phyloP scores from a whole-genome alignment of 2,797 vertebrate genomes.

The Dendrocincla fuliginosa region DNA sequence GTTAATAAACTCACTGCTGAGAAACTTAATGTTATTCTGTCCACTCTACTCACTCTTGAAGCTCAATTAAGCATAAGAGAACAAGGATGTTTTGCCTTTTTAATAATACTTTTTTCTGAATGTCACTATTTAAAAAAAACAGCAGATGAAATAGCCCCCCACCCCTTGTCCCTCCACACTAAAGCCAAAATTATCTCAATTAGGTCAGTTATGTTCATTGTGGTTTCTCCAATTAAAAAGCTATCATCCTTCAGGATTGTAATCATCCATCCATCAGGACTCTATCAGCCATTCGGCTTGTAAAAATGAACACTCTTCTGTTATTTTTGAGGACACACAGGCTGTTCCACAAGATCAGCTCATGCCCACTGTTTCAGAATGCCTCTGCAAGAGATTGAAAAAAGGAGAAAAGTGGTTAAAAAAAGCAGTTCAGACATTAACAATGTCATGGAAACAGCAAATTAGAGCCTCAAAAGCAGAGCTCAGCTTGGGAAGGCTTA shows the following conservation, averaged over 20 bases:
- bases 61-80: neutral
- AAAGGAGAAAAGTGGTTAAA: conserved; percentile 22
- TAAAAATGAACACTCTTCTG: neutral
- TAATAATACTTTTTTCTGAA: neutral
- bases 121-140: neutral
- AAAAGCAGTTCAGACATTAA: conserved; percentile 60
- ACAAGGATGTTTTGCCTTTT: neutral
- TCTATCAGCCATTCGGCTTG: neutral
- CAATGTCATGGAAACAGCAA: conserved; percentile 66
- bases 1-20: neutral
- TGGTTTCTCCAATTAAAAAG: neutral
- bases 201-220: neutral
- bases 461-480: conserved; percentile 51
- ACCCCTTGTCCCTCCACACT: neutral
- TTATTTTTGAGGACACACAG: conserved; percentile 30
- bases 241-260: neutral
- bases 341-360: conserved; percentile 22
- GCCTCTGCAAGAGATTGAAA: conserved; percentile 8
- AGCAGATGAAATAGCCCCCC: neutral
- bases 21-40: neutral
- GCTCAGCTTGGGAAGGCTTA: conserved; percentile 50
- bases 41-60: neutral
- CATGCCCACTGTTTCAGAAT: conserved; percentile 17
- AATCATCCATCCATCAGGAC: neutral
- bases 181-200: neutral